These are phyloP conservation scores for Erebia ligea DNA, from an alignment of 2,888 invertebrate genomes.

Conservation along the genomic window DNA sequence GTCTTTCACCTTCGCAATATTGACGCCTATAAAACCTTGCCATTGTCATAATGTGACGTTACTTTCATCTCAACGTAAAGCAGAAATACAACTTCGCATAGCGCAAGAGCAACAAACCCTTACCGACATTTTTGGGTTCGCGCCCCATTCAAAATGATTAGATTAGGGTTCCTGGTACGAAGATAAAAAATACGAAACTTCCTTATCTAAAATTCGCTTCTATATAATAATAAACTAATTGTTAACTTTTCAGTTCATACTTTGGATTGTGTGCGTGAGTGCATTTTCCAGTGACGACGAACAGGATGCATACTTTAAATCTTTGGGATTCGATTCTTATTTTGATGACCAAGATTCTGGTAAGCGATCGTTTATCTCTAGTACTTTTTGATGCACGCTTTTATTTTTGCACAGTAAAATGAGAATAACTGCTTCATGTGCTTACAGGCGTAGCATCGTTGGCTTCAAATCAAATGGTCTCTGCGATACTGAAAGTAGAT, in stretches of 20 bases:
- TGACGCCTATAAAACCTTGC: slow-evolving; percentile 82
- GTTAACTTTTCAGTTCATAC: slow-evolving; percentile 68
- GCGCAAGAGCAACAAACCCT: slow-evolving; percentile 56
- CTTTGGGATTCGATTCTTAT: slow-evolving; percentile 82
- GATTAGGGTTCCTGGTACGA: slow-evolving; percentile 71
- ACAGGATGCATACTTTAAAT: slow-evolving; percentile 75
- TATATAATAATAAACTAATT: slow-evolving; percentile 25
- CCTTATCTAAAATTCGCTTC: slow-evolving; percentile 23
- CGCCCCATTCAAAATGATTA: slow-evolving; percentile 72
- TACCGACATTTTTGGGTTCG: slow-evolving; percentile 64
- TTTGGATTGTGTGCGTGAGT: slow-evolving; percentile 71
- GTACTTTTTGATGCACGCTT: slow-evolving; percentile 9
- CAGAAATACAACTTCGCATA: slow-evolving; percentile 69
- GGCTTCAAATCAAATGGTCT: slow-evolving; percentile 73
- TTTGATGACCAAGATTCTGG: slow-evolving; percentile 73
- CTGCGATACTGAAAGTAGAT: slow-evolving; percentile 72
- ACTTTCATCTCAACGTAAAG: slow-evolving; percentile 78
- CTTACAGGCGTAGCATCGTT: slow-evolving; percentile 76
- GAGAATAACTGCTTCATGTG: slow-evolving; percentile 31
- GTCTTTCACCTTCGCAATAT: slow-evolving; percentile 82
- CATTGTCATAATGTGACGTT: slow-evolving; percentile 77
- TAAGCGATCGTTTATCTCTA: slow-evolving; percentile 43
- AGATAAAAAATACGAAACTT: slow-evolving; percentile 22
- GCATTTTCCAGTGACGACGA: slow-evolving; percentile 61
- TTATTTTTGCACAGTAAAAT: slow-evolving; percentile 12